phyloP scores from a whole-genome alignment of 2,888 invertebrate species.

The Nemurella pictetii region DNA sequence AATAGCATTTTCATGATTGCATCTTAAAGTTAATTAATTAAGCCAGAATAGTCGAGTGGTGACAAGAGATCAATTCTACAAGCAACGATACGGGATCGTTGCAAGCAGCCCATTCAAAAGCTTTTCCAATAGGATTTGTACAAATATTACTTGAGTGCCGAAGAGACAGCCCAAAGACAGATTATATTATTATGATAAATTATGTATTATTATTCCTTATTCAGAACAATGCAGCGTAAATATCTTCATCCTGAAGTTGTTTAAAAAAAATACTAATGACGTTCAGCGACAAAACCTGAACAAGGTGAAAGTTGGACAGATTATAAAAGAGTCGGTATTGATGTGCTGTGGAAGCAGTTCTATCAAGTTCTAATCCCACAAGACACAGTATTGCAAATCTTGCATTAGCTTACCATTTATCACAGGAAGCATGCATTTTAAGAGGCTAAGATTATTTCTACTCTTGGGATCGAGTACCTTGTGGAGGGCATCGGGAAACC shows the following conservation, averaged over 20 bases:
- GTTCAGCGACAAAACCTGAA: background rate
- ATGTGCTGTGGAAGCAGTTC: background rate
- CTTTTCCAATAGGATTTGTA: background rate
- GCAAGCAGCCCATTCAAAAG: background rate
- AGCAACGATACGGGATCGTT: background rate
- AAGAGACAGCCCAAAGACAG: background rate
- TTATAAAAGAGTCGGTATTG: background rate
- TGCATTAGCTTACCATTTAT: background rate
- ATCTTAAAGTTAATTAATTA: background rate
- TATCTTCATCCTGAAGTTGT: background rate
- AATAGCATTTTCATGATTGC: background rate
- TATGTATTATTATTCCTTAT: no score
- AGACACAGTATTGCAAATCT: background rate
- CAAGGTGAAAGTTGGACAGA: background rate
- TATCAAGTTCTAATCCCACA: background rate
- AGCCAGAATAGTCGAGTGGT: background rate
- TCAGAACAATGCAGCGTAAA: background rate
- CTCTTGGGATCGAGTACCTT: conserved; percentile 54
- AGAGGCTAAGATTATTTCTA: background rate
- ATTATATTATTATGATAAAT: background rate
- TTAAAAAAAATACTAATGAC: background rate
- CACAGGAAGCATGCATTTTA: background rate
- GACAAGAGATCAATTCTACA: background rate
- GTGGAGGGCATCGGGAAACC: conserved; percentile 60
- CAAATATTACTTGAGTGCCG: background rate